These are phyloP conservation scores for Cyanistes caeruleus DNA, from an alignment of 2,113 vertebrate genomes.

Conservation along the genomic window DNA sequence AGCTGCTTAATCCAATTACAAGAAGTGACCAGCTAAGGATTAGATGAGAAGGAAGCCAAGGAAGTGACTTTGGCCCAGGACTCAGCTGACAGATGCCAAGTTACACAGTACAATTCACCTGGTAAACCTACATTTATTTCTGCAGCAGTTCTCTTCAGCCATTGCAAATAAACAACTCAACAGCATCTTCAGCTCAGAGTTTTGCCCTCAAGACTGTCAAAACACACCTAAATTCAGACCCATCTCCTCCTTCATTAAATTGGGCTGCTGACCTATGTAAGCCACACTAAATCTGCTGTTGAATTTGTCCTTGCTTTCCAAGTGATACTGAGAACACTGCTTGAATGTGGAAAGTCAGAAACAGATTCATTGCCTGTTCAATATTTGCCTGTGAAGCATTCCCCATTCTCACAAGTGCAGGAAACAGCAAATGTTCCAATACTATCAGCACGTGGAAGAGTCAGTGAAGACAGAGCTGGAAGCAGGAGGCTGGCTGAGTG, in stretches of 20 bases:
- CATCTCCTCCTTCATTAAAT: neutral
- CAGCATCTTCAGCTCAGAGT: neutral
- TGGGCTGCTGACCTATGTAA: neutral
- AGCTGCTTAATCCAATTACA: neutral
- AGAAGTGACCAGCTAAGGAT: neutral
- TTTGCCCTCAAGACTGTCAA: neutral
- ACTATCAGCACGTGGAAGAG: neutral
- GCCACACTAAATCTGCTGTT: neutral
- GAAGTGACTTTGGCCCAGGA: neutral
- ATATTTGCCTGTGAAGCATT: neutral
- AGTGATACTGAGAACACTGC: neutral
- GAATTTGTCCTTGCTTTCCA: neutral
- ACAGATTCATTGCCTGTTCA: neutral
- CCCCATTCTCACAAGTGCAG: neutral
- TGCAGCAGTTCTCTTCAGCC: neutral
- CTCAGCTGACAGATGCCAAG: neutral
- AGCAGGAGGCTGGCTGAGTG: neutral
- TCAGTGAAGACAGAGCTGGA: neutral
- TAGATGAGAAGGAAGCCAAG: neutral
- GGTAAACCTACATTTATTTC: neutral
- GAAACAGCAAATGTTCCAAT: neutral
- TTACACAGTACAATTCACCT: neutral
- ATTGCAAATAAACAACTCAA: neutral
- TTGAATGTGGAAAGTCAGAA: neutral
- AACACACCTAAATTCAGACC: neutral